A percentile compares a stretch with the other conserved stretches of the same genome.
Conservation (phyloP, 2,888 invertebrate species). For the Ferdinandea cuprea region DNA sequence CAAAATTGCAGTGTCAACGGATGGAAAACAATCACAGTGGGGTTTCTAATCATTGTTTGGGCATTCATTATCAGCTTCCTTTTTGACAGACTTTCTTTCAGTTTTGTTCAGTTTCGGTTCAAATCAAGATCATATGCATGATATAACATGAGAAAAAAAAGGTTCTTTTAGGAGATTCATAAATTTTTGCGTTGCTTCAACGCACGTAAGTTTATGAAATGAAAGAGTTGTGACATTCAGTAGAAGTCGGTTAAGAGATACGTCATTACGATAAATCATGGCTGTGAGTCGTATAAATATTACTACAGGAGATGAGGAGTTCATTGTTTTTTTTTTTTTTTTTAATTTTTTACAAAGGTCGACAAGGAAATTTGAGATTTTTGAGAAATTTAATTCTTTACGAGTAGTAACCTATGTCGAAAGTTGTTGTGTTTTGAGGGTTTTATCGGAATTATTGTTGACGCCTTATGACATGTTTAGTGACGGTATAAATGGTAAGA, state of each 20-base stretch:
- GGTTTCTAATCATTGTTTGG: conserved; percentile 68
- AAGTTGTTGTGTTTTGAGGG: conserved; percentile 20
- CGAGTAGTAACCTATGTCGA: not conserved
- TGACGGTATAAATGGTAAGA: conserved; percentile 30
- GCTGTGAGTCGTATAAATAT: conserved; percentile 55
- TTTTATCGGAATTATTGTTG: conserved; percentile 50
- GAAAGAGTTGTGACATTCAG: conserved; percentile 61
- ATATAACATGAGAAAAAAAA: conserved; percentile 51
- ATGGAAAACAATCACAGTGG: conserved; percentile 56
- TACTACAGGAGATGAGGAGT: conserved; percentile 21
- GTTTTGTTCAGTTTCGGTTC: conserved; percentile 37
- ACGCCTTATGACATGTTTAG: conserved; percentile 67
- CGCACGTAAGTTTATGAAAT: conserved; percentile 30
- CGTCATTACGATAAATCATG: conserved; percentile 69
- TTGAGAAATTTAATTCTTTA: conserved; percentile 40
- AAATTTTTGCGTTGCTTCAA: conserved; percentile 62
- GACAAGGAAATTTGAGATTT: conserved; percentile 70
- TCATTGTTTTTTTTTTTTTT: not conserved
- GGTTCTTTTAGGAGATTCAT: conserved; percentile 30
- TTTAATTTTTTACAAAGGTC: not conserved
- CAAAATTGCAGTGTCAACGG: conserved; percentile 50
- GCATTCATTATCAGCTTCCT: conserved; percentile 59
- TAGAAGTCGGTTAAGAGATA: conserved; percentile 37
- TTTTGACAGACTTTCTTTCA: not conserved
- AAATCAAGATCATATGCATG: conserved; percentile 63